Evolutionary conservation across 2,888 invertebrate genomes (phyloP), one percentile per base, ranked within the genome.

Genomic region (Drosophila merina): DNA sequence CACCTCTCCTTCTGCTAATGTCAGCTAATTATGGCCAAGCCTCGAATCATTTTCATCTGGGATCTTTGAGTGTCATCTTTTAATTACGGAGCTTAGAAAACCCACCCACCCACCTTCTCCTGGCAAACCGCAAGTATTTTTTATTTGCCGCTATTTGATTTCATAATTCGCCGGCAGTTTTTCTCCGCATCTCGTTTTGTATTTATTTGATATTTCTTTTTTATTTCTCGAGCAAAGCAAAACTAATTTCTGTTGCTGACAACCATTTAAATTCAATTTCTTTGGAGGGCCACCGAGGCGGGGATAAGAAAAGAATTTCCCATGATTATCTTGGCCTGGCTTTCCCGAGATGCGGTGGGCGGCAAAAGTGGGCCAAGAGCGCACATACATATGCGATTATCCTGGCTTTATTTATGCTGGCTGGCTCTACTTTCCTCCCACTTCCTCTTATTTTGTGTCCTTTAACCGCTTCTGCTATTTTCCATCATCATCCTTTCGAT

Each of bases 191-290:
- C 52, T 38, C 4, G 50, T 25, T 70, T 14, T 62, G 30, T 51
- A 42, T 62, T 38, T 50, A 57, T 55, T 38, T 44, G 20, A 7
- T 49, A 25, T 54, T 77, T 44, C 33, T 31, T 57, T 31, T 28
- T 66, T 20, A 28, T 44, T 63, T 63, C 64, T 45, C 56, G 49
- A 71, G 58, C 44, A 70, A 78, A 78, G 83, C 79, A 83, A 79
- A 83, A 75, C 80, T 80, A 80, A 80, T 80, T 80, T 80, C 80
- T 80, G 84, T 70, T 80, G 85, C 78, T 80, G 80, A 80, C 80
- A 80, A 78, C 76, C 80, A 81, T 80, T 84, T 80, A 80, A 80
- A 84, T 80, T 84, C 80, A 84, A 80, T 84, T 80, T 80, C 76
- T 78, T 52, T 64, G 62, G 58, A 69, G 48, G 44, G 54, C 48